A percentile compares a stretch with the other conserved stretches of the same genome.
Evolutionary conservation across 2,797 vertebrate genomes (phyloP).

Genomic region (Petrocephalus sullivani): DNA sequence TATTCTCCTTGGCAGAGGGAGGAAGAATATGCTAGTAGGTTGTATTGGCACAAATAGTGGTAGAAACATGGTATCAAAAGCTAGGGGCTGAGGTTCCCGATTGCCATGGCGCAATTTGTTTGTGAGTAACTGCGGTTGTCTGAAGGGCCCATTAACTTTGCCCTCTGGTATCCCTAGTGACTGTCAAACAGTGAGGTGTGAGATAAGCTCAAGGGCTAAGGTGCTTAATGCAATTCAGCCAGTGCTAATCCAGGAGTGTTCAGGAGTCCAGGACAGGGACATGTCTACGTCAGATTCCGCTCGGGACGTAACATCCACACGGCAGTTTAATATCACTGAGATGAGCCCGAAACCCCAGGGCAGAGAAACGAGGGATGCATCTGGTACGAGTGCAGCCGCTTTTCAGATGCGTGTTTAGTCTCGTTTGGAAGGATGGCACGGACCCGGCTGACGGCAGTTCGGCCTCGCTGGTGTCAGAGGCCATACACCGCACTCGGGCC

Average conservation of each 20-base stretch:
- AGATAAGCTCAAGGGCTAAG: constrained; percentile 31
- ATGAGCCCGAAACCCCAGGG: not conserved
- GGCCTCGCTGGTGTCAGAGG: constrained; percentile 27
- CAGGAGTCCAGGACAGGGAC: not conserved
- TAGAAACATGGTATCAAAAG: not conserved
- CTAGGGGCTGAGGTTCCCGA: not conserved
- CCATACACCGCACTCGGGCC: constrained; percentile 29
- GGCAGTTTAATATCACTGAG: not conserved
- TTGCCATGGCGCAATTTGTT: not conserved
- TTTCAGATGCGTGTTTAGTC: not conserved
- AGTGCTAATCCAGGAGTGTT: constrained; percentile 32
- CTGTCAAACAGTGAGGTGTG: constrained; percentile 43
- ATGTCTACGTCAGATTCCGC: not conserved
- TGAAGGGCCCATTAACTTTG: not conserved
- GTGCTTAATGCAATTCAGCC: constrained; percentile 47
- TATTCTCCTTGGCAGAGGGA: not conserved
- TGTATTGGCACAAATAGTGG: not conserved
- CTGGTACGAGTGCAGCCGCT: not conserved
- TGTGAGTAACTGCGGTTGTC: not conserved
- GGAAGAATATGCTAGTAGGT: not conserved
- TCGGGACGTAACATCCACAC: not conserved
- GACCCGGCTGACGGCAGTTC: not conserved
- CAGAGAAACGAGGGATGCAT: not conserved
- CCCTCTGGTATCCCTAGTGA: not conserved
- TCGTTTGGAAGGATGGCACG: not conserved